Evolutionary conservation across 2,888 invertebrate genomes (phyloP).

Genomic region (Lasioglossum marginatum): DNA sequence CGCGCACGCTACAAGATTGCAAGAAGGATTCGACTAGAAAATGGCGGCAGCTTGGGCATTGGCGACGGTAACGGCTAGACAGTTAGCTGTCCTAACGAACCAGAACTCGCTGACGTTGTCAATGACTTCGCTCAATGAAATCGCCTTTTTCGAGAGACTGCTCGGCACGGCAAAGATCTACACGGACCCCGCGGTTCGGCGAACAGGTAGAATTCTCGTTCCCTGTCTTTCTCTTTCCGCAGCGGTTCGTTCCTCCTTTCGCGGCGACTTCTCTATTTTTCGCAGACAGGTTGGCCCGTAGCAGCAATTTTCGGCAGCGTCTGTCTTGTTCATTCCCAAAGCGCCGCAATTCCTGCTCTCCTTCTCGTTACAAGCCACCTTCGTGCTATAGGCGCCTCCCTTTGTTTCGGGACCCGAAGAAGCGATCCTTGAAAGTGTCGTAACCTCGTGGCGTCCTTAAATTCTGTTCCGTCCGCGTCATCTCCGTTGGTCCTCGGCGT

Average conservation of each 20-base stretch:
- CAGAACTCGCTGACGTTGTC: conserved; percentile 56
- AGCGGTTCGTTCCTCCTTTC: conserved; percentile 21
- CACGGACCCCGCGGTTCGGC: conserved; percentile 11
- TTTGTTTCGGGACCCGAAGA: conserved; percentile 63
- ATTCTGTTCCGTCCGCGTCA: conserved; percentile 54
- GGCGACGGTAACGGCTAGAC: not conserved
- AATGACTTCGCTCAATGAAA: conserved; percentile 68
- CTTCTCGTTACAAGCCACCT: conserved; percentile 48
- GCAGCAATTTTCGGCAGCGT: conserved; percentile 71
- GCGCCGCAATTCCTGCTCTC: conserved; percentile 20
- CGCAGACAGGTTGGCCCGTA: conserved; percentile 70
- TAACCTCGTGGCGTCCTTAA: conserved; percentile 59
- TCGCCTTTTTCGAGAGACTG: conserved; percentile 52
- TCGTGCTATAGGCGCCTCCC: conserved; percentile 65
- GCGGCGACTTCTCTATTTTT: conserved; percentile 66
- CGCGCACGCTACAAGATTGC: conserved; percentile 18
- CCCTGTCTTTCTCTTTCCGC: conserved; percentile 28
- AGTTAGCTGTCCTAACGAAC: conserved; percentile 39
- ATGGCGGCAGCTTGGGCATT: not conserved
- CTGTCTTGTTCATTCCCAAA: conserved; percentile 38
- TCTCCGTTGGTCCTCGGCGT: conserved; percentile 12
- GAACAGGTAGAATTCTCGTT: conserved; percentile 67
- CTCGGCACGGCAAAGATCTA: conserved; percentile 34
- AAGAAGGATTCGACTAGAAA: conserved; percentile 31
- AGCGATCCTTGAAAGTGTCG: conserved; percentile 67